Evolutionary conservation across 2,888 invertebrate genomes (phyloP).

Genomic region (Nezara viridula): DNA sequence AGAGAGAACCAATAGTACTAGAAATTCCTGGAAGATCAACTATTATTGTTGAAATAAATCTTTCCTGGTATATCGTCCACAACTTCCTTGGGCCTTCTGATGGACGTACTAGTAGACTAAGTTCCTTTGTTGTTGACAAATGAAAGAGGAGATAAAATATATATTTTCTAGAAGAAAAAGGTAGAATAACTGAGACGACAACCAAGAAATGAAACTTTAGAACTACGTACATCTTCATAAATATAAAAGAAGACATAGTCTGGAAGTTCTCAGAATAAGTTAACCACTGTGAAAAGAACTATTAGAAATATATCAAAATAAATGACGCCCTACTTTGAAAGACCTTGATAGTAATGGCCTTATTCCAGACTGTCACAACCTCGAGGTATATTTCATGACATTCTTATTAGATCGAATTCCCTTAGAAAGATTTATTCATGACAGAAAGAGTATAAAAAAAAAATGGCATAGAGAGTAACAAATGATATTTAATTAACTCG

Average conservation of each 20-base stretch:
- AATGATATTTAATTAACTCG: slow-evolving; percentile 40
- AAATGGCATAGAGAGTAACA: not conserved
- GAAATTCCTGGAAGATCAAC: too few relatives aligned
- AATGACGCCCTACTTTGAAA: not conserved
- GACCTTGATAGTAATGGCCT: not conserved
- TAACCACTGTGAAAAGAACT: not conserved
- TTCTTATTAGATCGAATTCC: not conserved
- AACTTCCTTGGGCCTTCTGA: too few relatives aligned
- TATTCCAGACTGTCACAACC: not conserved
- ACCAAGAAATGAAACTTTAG: not conserved
- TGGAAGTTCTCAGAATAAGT: not conserved
- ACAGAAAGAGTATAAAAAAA: not conserved
- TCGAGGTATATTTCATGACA: not conserved
- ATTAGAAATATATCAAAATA: not conserved
- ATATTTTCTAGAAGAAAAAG: not conserved
- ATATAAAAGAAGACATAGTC: not conserved
- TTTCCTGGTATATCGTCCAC: too few relatives aligned
- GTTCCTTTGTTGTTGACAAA: too few relatives aligned
- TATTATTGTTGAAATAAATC: too few relatives aligned
- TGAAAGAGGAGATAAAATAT: too few relatives aligned
- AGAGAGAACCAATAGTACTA: too few relatives aligned
- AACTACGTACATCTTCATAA: not conserved
- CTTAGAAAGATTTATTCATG: not conserved
- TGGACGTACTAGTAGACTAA: too few relatives aligned
- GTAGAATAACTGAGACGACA: not conserved